Evolutionary conservation across 2,797 vertebrate species (phyloP).

Genomic region (Tenualosa thibaudeaui): DNA sequence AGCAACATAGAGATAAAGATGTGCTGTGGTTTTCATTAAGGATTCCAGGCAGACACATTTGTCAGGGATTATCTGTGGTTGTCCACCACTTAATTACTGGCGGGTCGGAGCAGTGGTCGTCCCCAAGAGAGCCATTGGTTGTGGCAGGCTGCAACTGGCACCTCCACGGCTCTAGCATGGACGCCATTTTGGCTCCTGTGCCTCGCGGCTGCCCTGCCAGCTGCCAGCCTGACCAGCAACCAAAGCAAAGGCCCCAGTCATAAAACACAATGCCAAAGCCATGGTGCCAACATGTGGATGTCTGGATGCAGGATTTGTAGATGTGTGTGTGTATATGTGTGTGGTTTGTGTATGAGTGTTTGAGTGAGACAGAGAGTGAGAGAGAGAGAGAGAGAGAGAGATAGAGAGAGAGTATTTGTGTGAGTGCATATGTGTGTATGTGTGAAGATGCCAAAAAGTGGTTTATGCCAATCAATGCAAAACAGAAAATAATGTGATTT

Average conservation of each 20-base stretch:
- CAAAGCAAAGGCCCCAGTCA: background rate
- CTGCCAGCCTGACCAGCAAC: slow-evolving; percentile 29
- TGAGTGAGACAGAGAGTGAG: background rate
- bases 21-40: slow-evolving; percentile 33
- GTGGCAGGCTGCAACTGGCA: slow-evolving; percentile 42
- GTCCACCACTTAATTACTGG: slow-evolving; percentile 44
- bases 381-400: background rate
- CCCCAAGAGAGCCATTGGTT: slow-evolving; percentile 3
- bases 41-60: slow-evolving; percentile 40
- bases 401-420: background rate
- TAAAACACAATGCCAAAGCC: slow-evolving; percentile 9
- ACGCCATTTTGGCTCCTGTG: slow-evolving; percentile 33
- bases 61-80: slow-evolving; percentile 44
- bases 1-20: background rate
- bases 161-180: slow-evolving; percentile 29
- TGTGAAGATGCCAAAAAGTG: background rate
- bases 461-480: background rate
- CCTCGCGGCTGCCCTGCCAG: slow-evolving; percentile 31
- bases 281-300: background rate
- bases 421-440: background rate
- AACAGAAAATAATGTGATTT: slow-evolving; percentile 16
- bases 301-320: background rate
- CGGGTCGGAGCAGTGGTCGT: slow-evolving; percentile 22
- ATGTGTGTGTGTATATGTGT: background rate
- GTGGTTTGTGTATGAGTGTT: background rate